Conservation (phyloP, 2,888 invertebrate species). For the Morpho deidamia region DNA sequence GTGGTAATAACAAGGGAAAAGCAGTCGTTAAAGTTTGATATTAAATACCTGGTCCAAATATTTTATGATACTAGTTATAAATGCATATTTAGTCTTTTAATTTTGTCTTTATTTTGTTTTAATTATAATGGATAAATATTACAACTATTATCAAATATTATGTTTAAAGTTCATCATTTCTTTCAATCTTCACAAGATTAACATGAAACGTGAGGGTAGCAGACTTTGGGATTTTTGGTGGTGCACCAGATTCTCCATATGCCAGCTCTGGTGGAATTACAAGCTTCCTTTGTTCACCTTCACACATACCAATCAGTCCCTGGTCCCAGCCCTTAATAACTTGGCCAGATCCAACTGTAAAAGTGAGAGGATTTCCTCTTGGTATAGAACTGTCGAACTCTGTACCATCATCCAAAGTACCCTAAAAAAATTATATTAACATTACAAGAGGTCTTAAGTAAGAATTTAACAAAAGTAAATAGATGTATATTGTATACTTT, state of each 20-base stretch:
- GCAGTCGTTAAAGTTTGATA: not conserved
- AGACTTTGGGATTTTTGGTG: conserved; percentile 89
- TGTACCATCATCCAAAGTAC: conserved; percentile 88
- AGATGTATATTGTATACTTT: no score
- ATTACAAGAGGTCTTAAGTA: no score
- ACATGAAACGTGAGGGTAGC: conserved; percentile 90
- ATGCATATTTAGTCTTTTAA: no score
- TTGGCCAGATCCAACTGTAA: conserved; percentile 90
- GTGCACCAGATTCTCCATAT: conserved; percentile 89
- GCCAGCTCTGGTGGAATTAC: conserved; percentile 92
- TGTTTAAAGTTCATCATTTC: conserved; percentile 68
- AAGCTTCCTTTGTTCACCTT: conserved; percentile 90
- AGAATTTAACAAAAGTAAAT: no score
- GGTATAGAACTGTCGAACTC: conserved; percentile 91
- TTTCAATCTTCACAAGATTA: conserved; percentile 86
- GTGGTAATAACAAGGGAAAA: not conserved
- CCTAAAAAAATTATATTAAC: conserved; percentile 70
- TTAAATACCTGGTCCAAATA: no score
- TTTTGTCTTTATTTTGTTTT: no score
- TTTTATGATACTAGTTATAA: no score
- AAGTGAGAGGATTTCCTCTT: conserved; percentile 85
- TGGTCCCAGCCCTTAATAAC: conserved; percentile 96
- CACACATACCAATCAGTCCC: conserved; percentile 92
- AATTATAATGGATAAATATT: no score
- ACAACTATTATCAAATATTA: not conserved